Conservation (phyloP, 1,140 invertebrate genomes). For the Onthophagus taurus region DNA sequence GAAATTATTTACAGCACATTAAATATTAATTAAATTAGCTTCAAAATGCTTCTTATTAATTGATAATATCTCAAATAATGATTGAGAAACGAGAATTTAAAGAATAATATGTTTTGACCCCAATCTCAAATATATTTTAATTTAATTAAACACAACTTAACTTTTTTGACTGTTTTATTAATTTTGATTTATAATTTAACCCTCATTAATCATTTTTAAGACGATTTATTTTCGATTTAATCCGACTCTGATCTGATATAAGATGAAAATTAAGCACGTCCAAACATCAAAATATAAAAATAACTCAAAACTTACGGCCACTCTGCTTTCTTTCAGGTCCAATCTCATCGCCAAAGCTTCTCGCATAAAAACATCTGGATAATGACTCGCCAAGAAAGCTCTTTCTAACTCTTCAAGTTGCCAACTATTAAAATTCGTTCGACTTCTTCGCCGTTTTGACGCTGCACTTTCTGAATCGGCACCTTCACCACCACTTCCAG, state of each 20-base stretch:
- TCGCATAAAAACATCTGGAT: conserved; percentile 98
- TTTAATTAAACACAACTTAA: no score
- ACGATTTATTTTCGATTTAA: no score
- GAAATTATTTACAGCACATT: no score
- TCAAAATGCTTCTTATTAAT: no score
- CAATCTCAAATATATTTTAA: no score
- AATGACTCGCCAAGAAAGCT: conserved; percentile 93
- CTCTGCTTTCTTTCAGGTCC: conserved; percentile 94
- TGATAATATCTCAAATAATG: no score
- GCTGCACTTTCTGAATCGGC: conserved; percentile 56
- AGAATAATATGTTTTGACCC: no score
- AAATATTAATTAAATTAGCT: no score
- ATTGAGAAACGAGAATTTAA: no score
- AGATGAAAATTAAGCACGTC: not conserved
- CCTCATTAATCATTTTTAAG: no score
- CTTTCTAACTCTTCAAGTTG: conserved; percentile 96
- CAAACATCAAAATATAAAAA: not conserved
- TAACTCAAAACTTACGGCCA: conserved; percentile 76
- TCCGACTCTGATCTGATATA: not conserved
- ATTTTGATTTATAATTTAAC: no score
- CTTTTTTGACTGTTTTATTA: no score
- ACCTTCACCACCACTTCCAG: conserved; percentile 44
- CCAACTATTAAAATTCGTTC: conserved; percentile 99
- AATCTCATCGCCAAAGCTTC: conserved; percentile 90
- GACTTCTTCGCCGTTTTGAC: conserved; percentile 75